phyloP scores from a whole-genome alignment of 2,113 vertebrate species.

The Sphaerodactylus townsendi region DNA sequence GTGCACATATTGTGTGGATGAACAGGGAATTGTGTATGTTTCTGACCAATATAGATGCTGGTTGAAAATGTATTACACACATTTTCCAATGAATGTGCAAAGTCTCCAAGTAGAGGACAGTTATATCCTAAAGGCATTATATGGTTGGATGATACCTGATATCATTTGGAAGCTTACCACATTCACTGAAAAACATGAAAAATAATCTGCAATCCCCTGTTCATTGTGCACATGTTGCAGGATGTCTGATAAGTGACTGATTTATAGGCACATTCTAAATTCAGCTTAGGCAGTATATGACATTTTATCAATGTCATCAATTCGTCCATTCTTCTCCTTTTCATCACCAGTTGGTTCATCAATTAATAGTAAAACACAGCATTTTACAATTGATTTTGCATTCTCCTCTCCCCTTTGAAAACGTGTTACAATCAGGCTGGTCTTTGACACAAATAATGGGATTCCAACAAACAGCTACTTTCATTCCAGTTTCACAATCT shows the following conservation, averaged over 20 bases:
- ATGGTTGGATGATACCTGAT: neutral
- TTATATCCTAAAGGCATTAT: neutral
- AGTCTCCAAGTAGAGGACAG: neutral
- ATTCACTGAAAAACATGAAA: neutral
- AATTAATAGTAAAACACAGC: neutral
- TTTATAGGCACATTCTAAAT: neutral
- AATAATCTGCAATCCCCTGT: neutral
- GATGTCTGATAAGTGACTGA: neutral
- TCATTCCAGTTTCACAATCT: neutral
- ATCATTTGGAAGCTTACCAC: neutral
- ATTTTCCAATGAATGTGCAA: neutral
- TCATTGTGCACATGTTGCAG: neutral
- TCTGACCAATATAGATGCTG: neutral
- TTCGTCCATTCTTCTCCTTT: neutral
- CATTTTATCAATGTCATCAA: neutral
- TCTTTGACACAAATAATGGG: neutral
- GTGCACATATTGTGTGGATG: neutral
- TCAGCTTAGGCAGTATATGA: neutral
- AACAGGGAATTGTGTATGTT: neutral
- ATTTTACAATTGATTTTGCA: neutral
- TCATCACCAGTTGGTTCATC: neutral
- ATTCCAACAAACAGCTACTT: neutral
- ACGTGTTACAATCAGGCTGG: neutral
- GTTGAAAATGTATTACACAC: neutral
- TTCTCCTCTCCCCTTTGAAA: neutral